Percentiles rank a stretch among this genome's conserved stretches.
phyloP scores from a whole-genome alignment of 2,888 invertebrate genomes.

The Tridacna crocea region DNA sequence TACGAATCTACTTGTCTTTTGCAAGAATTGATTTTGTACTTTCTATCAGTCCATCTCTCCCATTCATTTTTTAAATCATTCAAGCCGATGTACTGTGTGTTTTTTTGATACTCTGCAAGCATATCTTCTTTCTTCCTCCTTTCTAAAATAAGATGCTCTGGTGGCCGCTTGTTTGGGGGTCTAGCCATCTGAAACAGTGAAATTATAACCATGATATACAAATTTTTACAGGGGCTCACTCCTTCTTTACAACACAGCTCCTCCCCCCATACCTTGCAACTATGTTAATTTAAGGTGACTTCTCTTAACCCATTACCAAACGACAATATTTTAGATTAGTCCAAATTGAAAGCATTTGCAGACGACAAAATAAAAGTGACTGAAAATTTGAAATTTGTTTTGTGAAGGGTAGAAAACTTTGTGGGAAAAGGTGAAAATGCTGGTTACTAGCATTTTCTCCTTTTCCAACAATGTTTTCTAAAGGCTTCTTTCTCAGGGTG shows the following conservation, averaged over 20 bases:
- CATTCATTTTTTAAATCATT: constrained; percentile 82
- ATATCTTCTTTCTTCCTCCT: constrained; percentile 78
- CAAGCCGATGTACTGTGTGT: constrained; percentile 76
- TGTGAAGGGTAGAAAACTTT: too few species aligned
- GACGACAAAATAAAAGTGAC: too few species aligned
- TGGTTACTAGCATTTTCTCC: not conserved
- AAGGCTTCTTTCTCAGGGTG: too few species aligned
- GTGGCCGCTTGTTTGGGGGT: constrained; percentile 77
- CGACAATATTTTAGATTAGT: too few species aligned
- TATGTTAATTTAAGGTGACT: too few species aligned
- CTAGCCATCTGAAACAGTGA: constrained; percentile 74
- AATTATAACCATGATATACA: too few species aligned
- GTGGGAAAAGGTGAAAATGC: not conserved
- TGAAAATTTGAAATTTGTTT: too few species aligned
- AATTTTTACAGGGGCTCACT: too few species aligned
- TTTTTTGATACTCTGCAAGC: constrained; percentile 70
- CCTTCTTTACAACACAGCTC: too few species aligned
- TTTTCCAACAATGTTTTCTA: not conserved
- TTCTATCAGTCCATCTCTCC: constrained; percentile 80
- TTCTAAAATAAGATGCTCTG: constrained; percentile 80
- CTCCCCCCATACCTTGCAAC: too few species aligned
- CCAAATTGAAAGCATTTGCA: too few species aligned
- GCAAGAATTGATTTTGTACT: constrained; percentile 78
- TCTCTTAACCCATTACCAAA: too few species aligned
- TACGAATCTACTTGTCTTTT: constrained; percentile 75